Base-by-base conservation (phyloP, 2,797 vertebrate genomes). In the Eospalax fontanierii region DNA sequence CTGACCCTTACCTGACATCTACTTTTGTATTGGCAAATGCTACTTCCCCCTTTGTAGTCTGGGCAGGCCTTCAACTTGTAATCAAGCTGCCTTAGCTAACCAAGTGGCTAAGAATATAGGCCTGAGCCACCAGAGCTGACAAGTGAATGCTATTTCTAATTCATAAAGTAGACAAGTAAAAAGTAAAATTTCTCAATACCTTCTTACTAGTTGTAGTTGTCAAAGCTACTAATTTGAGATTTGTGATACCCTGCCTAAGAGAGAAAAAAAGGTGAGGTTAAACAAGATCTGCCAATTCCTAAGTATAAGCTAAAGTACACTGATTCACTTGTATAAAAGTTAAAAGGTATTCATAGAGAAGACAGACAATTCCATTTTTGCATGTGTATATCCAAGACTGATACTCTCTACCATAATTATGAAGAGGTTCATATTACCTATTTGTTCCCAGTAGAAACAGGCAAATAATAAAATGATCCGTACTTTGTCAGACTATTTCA, bases 221-320 rank as follows among this genome's bases (percentile, higher is more conserved):
- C 97, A 99, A 97, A 12, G 98, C 98, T 87, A 99, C 98, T 96
- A 99, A 99, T 93, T 99, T 99, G 97, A 99, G 97, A 89, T 98
- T 98, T 96, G 98, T 98, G 96, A 98, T 98, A 50, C 99, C 99
- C 98, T 99, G 99, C 94, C 99, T 99, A 94, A 40, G 97, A 89
- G 91, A 80, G 96, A 91, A 95, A 98, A 35, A n/a, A 86, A 95
- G 18, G 1, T 81, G 61, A 65, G 92, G 83, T 70, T 79, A 92
- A 75, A n/a, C 30, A 83, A 66, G 18, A 26, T 82, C 83, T 89
- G 30, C 8, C 35, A 75, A 50, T 2, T 40, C n/a, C 21, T 84
- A 91, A 40, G 24, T 8, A 57, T 10, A 74, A 82, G 14, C 19
- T 46, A 65, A 79, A 14, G 43, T 22, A 82, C 57, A 66, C 57